Evolutionary conservation across 2,797 vertebrate genomes (phyloP).

Genomic region (Enteromius viviparus): DNA sequence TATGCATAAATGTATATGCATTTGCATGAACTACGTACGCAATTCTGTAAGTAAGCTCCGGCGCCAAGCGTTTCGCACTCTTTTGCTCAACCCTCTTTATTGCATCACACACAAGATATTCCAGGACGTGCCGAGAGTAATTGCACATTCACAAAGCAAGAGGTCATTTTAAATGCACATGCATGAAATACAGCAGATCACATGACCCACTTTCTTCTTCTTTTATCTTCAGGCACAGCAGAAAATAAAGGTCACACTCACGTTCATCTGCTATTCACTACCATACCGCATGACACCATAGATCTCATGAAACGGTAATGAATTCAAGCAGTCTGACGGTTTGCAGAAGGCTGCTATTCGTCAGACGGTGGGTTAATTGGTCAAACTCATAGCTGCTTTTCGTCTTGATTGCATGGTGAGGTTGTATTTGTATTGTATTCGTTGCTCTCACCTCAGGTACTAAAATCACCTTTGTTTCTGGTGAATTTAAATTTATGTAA

Average conservation of each 20-base stretch:
- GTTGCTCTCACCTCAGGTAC: slow-evolving; percentile 31
- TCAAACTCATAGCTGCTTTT: neutral
- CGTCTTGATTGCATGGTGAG: slow-evolving; percentile 23
- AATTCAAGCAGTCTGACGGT: neutral
- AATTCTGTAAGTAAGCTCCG: neutral
- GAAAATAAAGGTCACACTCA: slow-evolving; percentile 17
- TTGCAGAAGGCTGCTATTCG: slow-evolving; percentile 13
- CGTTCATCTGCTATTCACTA: slow-evolving; percentile 18
- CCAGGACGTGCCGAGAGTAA: neutral
- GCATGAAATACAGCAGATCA: slow-evolving; percentile 20
- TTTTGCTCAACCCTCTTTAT: neutral
- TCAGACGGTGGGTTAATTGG: slow-evolving; percentile 3
- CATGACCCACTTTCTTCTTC: slow-evolving; percentile 20
- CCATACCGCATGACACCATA: slow-evolving; percentile 21
- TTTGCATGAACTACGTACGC: neutral
- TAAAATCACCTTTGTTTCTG: slow-evolving; percentile 13
- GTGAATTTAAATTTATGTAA: neutral
- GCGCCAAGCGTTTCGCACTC: neutral
- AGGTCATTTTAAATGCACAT: neutral
- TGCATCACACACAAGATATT: neutral
- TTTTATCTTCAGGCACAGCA: slow-evolving; percentile 11
- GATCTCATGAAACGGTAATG: slow-evolving; percentile 34
- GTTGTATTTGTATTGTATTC: slow-evolving; percentile 30
- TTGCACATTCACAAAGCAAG: neutral
- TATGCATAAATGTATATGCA: neutral